A percentile compares a stretch with the other conserved stretches of the same genome.
These are phyloP conservation scores for Mus pahari DNA, from an alignment of 2,113 vertebrate genomes.

Conservation along the genomic window DNA sequence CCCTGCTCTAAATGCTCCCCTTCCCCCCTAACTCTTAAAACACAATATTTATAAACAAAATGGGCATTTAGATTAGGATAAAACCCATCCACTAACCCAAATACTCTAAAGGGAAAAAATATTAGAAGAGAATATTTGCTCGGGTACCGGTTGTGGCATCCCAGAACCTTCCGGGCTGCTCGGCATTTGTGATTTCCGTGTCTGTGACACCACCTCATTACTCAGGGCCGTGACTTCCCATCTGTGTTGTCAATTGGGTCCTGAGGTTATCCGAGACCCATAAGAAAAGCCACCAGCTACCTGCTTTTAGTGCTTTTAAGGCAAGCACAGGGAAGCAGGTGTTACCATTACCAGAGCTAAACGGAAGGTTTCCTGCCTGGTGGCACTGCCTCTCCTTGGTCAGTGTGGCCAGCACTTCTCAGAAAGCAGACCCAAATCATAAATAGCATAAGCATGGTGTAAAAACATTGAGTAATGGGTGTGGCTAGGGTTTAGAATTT, in stretches of 20 bases:
- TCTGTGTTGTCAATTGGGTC: background rate
- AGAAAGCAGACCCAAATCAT: background rate
- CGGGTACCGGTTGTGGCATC: background rate
- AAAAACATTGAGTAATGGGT: background rate
- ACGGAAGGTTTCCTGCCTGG: background rate
- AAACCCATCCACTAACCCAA: background rate
- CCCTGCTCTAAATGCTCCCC: background rate
- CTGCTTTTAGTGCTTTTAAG: slow-evolving; percentile 34
- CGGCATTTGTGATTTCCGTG: background rate
- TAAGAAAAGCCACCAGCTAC: background rate
- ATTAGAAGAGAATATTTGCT: background rate
- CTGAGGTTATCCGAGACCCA: slow-evolving; percentile 43
- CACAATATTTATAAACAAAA: slow-evolving; percentile 63
- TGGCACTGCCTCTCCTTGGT: background rate
- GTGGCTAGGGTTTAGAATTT: slow-evolving; percentile 47
- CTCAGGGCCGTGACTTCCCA: background rate
- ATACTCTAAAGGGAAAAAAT: background rate
- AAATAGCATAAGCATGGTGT: background rate
- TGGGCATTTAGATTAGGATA: background rate
- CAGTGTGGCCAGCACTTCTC: background rate
- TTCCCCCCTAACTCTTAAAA: background rate
- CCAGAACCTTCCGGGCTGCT: background rate
- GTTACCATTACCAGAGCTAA: background rate
- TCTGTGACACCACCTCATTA: background rate
- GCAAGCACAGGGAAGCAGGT: slow-evolving; percentile 4